phyloP scores from a whole-genome alignment of 1,140 invertebrate species.

The Brachionus rubens region DNA sequence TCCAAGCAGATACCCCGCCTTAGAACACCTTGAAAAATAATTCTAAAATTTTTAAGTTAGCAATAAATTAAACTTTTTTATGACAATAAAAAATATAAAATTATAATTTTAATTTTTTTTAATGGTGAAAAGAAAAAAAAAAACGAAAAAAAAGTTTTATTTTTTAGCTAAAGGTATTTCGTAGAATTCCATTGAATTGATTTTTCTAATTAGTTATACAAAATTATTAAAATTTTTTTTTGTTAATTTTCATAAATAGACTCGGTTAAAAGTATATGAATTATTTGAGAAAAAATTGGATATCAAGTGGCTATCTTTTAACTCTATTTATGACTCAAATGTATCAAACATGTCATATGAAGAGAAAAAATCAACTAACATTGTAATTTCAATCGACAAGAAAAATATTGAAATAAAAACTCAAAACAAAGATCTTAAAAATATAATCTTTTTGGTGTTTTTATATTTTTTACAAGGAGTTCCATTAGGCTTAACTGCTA shows the following conservation, averaged over 20 bases:
- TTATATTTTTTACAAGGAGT: slow-evolving; percentile 88
- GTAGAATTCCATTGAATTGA: background rate
- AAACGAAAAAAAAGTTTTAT: background rate
- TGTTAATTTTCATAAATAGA: too few species aligned
- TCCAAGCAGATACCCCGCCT: too few species aligned
- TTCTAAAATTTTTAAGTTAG: too few species aligned
- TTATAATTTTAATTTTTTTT: background rate
- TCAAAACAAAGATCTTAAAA: background rate
- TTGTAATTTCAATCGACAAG: background rate
- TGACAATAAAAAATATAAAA: background rate
- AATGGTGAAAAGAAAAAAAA: background rate
- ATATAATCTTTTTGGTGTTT: slow-evolving; percentile 68
- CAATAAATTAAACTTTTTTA: background rate
- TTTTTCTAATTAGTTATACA: background rate
- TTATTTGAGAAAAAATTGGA: too few species aligned
- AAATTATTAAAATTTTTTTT: too few species aligned
- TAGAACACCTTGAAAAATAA: too few species aligned
- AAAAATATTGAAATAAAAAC: background rate
- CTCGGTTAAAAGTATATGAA: too few species aligned
- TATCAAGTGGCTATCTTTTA: too few species aligned
- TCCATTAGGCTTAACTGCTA: slow-evolving; percentile 83
- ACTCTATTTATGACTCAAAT: too few species aligned
- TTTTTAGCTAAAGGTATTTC: background rate
- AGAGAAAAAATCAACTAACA: background rate
- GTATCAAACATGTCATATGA: too few species aligned